Evolutionary conservation across 2,113 vertebrate species (phyloP), one percentile per base, ranked within the genome.

Genomic region (Archilochus colubris): DNA sequence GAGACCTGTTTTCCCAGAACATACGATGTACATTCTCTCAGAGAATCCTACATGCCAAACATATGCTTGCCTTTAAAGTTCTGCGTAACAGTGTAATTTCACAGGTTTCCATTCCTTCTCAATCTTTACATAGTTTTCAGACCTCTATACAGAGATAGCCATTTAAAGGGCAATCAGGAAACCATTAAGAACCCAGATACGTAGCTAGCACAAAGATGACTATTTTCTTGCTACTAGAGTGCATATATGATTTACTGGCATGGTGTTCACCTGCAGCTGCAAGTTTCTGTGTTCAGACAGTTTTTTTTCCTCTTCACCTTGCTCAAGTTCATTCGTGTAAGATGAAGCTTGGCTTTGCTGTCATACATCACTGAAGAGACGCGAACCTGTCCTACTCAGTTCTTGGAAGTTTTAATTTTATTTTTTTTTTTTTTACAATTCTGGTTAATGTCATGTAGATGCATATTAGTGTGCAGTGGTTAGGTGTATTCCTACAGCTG

Each of bases 1-100:
- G 33, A 91, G n/a, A 73, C 8, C 0, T 0, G 14, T 58, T 82
- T 75, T 73, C 58, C 58, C 70, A 57, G 30, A 53, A 64, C 3
- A 28, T 18, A 31, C 15, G 2, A 2, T 19, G n/a, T 63, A 89
- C 0, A 0, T 22, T 25, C 38, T 75, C 13, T 67, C 12, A 44
- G 7, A 28, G 36, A 70, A 48, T 27, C 12, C 40, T 14, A 27
- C 31, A 40, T 57, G 53, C 20, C 58, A n/a, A 38, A 7, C 6
- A 5, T 79, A 24, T 8, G 19, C 19, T 57, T 31, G 38, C 51
- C 55, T 78, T 48, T 22, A 11, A 80, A 51, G 11, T 74, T 69
- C 10, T 43, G 31, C 7, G 2, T 36, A 51, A 53, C 8, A 59
- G 8, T 24, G 20, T 36, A 4, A 22, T 43, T 64, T 38, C 44